These are phyloP conservation scores for Agelas oroides DNA, from an alignment of 37 sponge, comb jelly and placozoan species.

Conservation along the genomic window DNA sequence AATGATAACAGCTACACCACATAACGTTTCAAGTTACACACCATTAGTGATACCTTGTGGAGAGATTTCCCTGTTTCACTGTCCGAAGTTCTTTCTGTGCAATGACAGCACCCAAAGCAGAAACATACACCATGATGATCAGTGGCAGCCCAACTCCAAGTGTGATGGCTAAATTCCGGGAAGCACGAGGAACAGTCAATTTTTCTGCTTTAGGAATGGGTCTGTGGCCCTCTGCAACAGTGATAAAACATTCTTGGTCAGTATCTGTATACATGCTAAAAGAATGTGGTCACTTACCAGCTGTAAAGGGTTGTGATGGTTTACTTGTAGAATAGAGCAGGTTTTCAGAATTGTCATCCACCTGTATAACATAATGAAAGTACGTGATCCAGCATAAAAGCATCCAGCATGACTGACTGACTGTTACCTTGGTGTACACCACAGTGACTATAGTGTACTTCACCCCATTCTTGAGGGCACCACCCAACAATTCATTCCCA, in stretches of 20 bases:
- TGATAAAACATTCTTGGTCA: too few species aligned
- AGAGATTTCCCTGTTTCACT: background rate
- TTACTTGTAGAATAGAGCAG: conserved; percentile 11
- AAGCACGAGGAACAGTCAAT: too few species aligned
- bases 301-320: conserved; percentile 27
- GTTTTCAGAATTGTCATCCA: background rate
- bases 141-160: conserved; percentile 3
- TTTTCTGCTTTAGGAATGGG: too few species aligned
- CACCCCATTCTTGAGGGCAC: conserved; percentile 26
- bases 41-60: conserved; percentile 16
- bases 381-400: background rate
- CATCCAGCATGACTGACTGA: too few species aligned
- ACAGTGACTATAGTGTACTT: conserved; percentile 39
- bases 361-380: background rate
- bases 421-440: conserved; percentile 21
- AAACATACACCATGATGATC: background rate
- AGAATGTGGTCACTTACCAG: background rate
- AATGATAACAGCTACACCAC: too few species aligned
- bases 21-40: too few species aligned
- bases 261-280: too few species aligned
- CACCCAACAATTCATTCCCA: background rate
- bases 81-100: background rate
- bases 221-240: too few species aligned
- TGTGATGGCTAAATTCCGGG: background rate
- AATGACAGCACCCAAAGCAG: background rate